These are phyloP conservation scores for Hyalella azteca DNA, from an alignment of 2,888 invertebrate genomes.

Conservation along the genomic window DNA sequence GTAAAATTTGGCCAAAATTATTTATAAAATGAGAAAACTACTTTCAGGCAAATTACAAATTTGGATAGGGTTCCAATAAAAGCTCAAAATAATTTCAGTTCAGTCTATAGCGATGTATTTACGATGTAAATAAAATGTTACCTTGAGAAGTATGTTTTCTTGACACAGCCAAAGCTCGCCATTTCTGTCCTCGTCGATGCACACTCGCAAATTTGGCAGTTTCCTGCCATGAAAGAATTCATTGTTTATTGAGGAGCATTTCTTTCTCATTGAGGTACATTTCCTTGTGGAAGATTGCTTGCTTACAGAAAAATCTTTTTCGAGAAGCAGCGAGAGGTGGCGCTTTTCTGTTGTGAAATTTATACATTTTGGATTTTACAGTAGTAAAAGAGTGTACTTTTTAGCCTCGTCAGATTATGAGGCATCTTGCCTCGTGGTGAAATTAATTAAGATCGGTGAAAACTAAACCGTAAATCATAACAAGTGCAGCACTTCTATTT, in stretches of 20 bases:
- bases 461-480: too few relatives aligned
- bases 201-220: neutral
- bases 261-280: neutral
- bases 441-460: too few relatives aligned
- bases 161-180: neutral
- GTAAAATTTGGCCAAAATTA: too few relatives aligned
- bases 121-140: neutral
- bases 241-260: too few relatives aligned
- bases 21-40: too few relatives aligned
- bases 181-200: neutral
- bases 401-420: neutral
- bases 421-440: too few relatives aligned
- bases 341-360: neutral
- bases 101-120: neutral
- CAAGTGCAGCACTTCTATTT: neutral
- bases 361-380: neutral
- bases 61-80: too few relatives aligned
- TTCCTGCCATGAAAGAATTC: neutral
- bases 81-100: neutral
- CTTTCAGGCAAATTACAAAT: too few relatives aligned
- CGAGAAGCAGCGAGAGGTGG: neutral
- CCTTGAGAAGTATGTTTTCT: constrained; percentile 12
- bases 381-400: neutral
- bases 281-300: neutral
- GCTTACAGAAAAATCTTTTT: neutral